Conservation (phyloP, 2,113 vertebrate species). For the Oryzias woworae region DNA sequence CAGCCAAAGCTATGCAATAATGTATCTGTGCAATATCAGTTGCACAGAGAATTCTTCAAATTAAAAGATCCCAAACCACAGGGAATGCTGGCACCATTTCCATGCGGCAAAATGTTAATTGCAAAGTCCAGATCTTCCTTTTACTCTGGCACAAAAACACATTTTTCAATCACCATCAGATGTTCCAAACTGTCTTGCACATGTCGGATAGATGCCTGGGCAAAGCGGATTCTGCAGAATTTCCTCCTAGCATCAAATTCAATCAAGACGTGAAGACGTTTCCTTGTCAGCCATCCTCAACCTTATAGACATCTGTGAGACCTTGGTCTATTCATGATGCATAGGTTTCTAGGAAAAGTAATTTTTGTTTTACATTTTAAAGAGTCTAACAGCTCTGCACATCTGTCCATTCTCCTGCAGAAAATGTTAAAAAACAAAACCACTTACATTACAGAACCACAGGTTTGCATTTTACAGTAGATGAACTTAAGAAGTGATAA, state of each 20-base stretch:
- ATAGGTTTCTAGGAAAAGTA: too few species aligned
- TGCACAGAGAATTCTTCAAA: constrained; percentile 81
- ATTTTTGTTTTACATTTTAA: too few species aligned
- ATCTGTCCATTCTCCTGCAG: constrained; percentile 1
- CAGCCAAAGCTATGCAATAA: constrained; percentile 66
- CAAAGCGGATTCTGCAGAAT: constrained; percentile 78
- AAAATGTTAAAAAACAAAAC: constrained; percentile 38
- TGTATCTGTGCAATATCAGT: constrained; percentile 70
- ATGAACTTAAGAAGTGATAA: constrained; percentile 13
- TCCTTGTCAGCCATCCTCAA: constrained; percentile 78
- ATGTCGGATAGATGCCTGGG: constrained; percentile 74
- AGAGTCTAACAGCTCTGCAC: too few species aligned
- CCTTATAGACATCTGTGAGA: constrained; percentile 73
- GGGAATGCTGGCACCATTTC: constrained; percentile 69
- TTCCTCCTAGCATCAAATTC: constrained; percentile 75
- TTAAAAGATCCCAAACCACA: constrained; percentile 70
- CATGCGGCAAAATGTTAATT: constrained; percentile 69
- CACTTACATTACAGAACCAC: constrained; percentile 24
- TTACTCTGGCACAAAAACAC: constrained; percentile 42
- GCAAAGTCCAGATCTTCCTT: constrained; percentile 49
- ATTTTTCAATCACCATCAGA: constrained; percentile 4
- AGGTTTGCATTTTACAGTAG: constrained; percentile 21
- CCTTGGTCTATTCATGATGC: background rate
- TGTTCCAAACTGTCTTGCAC: constrained; percentile 21
- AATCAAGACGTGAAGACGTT: constrained; percentile 78